These are phyloP conservation scores for Physella acuta DNA, from an alignment of 1,140 invertebrate species.

Conservation along the genomic window DNA sequence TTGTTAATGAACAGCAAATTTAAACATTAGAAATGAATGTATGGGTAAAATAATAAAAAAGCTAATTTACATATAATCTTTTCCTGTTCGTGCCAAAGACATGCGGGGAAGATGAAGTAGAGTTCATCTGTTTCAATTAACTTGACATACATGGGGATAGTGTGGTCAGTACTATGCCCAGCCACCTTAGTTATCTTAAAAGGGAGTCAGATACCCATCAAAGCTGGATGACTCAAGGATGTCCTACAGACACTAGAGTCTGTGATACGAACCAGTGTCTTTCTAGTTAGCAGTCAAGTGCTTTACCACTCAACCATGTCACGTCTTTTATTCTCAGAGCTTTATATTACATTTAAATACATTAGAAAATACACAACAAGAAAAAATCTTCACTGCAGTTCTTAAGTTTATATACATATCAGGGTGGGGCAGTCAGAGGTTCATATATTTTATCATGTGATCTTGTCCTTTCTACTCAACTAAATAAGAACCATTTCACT, in stretches of 20 bases:
- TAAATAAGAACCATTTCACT: too few relatives aligned
- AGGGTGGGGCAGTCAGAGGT: too few relatives aligned
- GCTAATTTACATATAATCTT: not conserved
- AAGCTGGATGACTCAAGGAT: not conserved
- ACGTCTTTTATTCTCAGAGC: too few relatives aligned
- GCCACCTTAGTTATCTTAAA: not conserved
- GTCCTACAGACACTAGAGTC: not conserved
- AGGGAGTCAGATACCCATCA: not conserved
- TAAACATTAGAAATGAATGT: not conserved
- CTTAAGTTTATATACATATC: too few relatives aligned
- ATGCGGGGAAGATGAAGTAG: not conserved
- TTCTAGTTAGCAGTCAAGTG: not conserved
- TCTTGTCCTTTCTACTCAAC: too few relatives aligned
- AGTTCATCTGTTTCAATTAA: not conserved
- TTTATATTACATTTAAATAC: not conserved
- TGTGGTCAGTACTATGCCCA: not conserved
- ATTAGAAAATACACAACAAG: not conserved
- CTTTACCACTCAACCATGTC: not conserved
- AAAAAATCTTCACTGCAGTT: too few relatives aligned
- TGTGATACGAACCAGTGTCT: not conserved
- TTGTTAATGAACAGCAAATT: too few relatives aligned
- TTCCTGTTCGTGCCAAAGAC: too few relatives aligned
- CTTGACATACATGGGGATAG: not conserved
- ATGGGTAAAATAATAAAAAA: not conserved
- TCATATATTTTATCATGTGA: too few relatives aligned